These are phyloP conservation scores for Borostomias antarcticus DNA, from an alignment of 2,797 vertebrate genomes.

Conservation along the genomic window DNA sequence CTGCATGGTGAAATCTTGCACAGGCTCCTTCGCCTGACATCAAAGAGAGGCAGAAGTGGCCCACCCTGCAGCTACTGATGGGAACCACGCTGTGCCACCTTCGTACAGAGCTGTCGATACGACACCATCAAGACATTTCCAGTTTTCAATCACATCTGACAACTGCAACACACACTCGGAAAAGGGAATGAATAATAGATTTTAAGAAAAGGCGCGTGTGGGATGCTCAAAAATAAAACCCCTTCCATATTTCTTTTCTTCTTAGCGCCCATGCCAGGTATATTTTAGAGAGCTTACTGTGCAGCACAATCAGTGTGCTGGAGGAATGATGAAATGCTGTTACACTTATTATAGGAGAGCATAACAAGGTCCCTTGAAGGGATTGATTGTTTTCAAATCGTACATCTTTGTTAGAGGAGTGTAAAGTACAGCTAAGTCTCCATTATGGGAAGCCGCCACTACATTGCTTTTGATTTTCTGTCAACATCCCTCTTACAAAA, in stretches of 20 bases:
- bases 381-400: constrained; percentile 55
- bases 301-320: too few species aligned
- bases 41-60: constrained; percentile 29
- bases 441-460: constrained; percentile 74
- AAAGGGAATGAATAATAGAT: constrained; percentile 27
- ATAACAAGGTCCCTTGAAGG: constrained; percentile 68
- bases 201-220: constrained; percentile 27
- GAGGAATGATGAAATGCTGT: too few species aligned
- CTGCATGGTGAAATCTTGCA: constrained; percentile 38
- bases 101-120: constrained; percentile 43
- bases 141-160: constrained; percentile 55
- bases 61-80: constrained; percentile 29
- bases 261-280: too few species aligned
- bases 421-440: constrained; percentile 82
- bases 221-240: constrained; percentile 63
- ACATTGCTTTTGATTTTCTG: constrained; percentile 82
- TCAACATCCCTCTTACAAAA: constrained; percentile 79
- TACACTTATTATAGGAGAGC: constrained; percentile 77
- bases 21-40: constrained; percentile 43
- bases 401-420: constrained; percentile 80
- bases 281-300: too few species aligned
- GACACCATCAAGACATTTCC: constrained; percentile 53
- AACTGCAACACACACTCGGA: constrained; percentile 50
- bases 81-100: constrained; percentile 50
- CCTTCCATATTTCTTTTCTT: too few species aligned